phyloP scores from a whole-genome alignment of 2,797 vertebrate genomes.

The Schizopygopsis pylzovi region DNA sequence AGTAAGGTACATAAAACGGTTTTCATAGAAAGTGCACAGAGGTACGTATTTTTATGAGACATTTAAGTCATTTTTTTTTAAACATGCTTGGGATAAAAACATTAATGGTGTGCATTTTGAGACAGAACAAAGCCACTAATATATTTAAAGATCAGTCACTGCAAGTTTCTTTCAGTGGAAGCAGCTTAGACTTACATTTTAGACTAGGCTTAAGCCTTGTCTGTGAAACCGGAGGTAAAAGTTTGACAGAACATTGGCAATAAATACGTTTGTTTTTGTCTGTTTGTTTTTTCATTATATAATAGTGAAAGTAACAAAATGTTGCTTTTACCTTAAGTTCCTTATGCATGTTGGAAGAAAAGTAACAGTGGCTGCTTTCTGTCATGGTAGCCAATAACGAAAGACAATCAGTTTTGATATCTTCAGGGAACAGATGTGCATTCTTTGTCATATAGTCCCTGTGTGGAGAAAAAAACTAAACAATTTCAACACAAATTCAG shows the following conservation, averaged over 20 bases:
- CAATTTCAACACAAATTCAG: neutral
- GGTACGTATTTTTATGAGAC: too few species aligned
- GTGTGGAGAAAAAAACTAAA: conserved; percentile 31
- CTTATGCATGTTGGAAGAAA: conserved; percentile 65
- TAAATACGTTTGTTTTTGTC: too few species aligned
- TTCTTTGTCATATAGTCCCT: conserved; percentile 68
- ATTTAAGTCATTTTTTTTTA: too few species aligned
- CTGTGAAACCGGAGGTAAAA: neutral
- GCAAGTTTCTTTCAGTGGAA: too few species aligned
- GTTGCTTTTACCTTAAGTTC: conserved; percentile 67
- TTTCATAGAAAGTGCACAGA: too few species aligned
- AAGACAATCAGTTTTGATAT: conserved; percentile 59
- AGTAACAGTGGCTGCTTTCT: conserved; percentile 59
- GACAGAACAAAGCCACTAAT: too few species aligned
- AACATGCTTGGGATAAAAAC: too few species aligned
- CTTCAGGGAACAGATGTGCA: conserved; percentile 55
- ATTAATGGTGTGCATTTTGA: too few species aligned
- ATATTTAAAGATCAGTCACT: too few species aligned
- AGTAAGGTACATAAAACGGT: too few species aligned
- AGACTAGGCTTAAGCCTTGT: too few species aligned
- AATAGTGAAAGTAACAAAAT: neutral
- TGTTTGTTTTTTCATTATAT: neutral
- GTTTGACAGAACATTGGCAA: neutral
- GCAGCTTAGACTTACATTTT: too few species aligned
- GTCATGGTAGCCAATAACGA: conserved; percentile 63